Conservation (phyloP, 2,888 invertebrate genomes). For the Ormyrus labotus region DNA sequence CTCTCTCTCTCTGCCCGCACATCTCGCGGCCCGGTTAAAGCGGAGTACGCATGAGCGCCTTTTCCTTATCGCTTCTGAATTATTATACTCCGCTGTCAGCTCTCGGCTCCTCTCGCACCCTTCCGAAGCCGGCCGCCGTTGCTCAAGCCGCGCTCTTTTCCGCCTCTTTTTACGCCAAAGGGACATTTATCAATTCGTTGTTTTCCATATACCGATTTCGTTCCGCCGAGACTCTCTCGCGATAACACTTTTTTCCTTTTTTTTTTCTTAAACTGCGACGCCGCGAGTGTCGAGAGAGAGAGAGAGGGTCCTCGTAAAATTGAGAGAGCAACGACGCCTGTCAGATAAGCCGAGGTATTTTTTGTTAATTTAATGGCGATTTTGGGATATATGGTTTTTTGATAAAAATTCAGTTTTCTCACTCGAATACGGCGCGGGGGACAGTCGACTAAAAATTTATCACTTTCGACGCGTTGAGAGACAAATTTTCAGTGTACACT, state of each 20-base stretch:
- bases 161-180: not conserved
- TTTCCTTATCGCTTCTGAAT: constrained; percentile 23
- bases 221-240: not conserved
- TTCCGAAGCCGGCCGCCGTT: constrained; percentile 9
- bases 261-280: not conserved
- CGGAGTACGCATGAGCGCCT: no score
- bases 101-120: not conserved
- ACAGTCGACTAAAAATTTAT: no score
- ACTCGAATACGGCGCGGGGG: no score
- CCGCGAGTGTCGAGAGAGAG: not conserved
- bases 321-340: constrained; percentile 14
- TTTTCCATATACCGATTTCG: not conserved
- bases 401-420: not conserved
- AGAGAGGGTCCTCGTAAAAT: constrained; percentile 4
- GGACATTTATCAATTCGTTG: not conserved
- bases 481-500: no score
- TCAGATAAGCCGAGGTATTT: constrained; percentile 10
- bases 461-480: no score
- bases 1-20: not conserved
- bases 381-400: not conserved
- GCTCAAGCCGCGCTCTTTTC: constrained; percentile 14
- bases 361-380: not conserved
- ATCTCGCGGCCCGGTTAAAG: not conserved
- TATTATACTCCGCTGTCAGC: not conserved
- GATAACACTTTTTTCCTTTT: not conserved